Conservation (phyloP, 2,888 invertebrate species). For the Drosophila vallismaia region DNA sequence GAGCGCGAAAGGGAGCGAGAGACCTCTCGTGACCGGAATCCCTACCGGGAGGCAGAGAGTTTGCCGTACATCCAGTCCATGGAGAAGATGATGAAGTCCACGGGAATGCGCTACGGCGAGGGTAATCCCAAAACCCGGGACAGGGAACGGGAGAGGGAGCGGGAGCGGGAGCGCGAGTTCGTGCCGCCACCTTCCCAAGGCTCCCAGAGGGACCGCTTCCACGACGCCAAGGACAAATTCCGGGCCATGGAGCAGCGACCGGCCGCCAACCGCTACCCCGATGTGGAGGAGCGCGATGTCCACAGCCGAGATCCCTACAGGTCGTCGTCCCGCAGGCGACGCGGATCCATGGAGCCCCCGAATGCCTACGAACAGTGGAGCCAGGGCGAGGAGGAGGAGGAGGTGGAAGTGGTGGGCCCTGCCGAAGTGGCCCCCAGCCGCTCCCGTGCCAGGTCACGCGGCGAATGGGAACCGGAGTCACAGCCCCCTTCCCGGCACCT, state of each 20-base stretch:
- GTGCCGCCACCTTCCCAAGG: slow-evolving; percentile 11
- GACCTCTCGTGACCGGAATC: slow-evolving; percentile 82
- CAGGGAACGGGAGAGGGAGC: slow-evolving; percentile 20
- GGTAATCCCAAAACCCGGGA: slow-evolving; percentile 11
- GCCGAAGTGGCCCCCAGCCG: slow-evolving; percentile 49
- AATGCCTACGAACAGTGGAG: slow-evolving; percentile 81
- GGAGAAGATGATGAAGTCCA: slow-evolving; percentile 84
- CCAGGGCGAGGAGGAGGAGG: slow-evolving; percentile 75
- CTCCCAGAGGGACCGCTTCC: slow-evolving; percentile 90
- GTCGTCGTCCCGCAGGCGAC: slow-evolving; percentile 66
- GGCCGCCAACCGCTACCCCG: slow-evolving; percentile 82
- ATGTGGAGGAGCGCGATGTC: slow-evolving; percentile 85
- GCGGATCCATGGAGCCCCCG: slow-evolving; percentile 73
- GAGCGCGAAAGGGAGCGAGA: slow-evolving; percentile 70
- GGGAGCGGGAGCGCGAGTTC: slow-evolving; percentile 21
- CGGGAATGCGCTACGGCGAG: slow-evolving; percentile 83
- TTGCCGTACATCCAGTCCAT: slow-evolving; percentile 84
- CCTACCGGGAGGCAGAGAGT: slow-evolving; percentile 83
- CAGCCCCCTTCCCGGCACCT: slow-evolving; percentile 37
- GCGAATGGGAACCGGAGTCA: slow-evolving; percentile 63
- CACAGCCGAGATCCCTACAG: slow-evolving; percentile 49
- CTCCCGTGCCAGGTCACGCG: slow-evolving; percentile 69
- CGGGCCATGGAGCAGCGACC: slow-evolving; percentile 88
- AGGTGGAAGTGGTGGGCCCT: slow-evolving; percentile 7
- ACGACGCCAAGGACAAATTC: slow-evolving; percentile 94